These are phyloP conservation scores for Apus apus DNA, from an alignment of 2,113 vertebrate species.

Conservation along the genomic window DNA sequence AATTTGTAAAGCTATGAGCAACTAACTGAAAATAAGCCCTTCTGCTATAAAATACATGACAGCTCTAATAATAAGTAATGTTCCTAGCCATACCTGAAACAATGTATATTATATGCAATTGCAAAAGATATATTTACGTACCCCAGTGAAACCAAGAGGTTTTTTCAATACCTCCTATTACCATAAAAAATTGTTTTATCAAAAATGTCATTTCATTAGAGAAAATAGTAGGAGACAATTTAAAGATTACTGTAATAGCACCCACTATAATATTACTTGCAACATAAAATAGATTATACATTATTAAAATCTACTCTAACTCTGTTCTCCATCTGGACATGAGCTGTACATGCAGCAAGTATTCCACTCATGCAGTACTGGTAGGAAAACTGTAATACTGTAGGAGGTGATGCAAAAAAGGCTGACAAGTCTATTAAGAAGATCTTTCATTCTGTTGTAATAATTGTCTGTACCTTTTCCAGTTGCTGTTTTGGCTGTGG, in stretches of 20 bases:
- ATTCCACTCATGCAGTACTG: not conserved
- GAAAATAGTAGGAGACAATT: constrained; percentile 1
- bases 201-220: constrained; percentile 25
- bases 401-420: not conserved
- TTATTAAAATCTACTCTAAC: not conserved
- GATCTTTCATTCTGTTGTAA: not conserved
- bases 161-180: constrained; percentile 23
- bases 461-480: not conserved
- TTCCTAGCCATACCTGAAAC: not conserved
- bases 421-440: not conserved
- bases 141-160: not conserved
- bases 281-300: not conserved
- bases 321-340: not conserved
- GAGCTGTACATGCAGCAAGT: not conserved
- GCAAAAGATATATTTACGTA: constrained; percentile 12
- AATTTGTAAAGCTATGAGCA: not conserved
- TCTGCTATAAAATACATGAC: not conserved
- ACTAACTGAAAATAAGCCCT: not conserved
- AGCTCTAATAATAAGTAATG: not conserved
- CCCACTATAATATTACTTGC: not conserved
- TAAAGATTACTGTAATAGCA: constrained; percentile 33
- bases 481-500: not conserved
- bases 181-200: constrained; percentile 9
- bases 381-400: not conserved
- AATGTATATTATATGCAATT: not conserved